Conservation (phyloP, 2,797 vertebrate species). For the Oreonectes daqikongensis region DNA sequence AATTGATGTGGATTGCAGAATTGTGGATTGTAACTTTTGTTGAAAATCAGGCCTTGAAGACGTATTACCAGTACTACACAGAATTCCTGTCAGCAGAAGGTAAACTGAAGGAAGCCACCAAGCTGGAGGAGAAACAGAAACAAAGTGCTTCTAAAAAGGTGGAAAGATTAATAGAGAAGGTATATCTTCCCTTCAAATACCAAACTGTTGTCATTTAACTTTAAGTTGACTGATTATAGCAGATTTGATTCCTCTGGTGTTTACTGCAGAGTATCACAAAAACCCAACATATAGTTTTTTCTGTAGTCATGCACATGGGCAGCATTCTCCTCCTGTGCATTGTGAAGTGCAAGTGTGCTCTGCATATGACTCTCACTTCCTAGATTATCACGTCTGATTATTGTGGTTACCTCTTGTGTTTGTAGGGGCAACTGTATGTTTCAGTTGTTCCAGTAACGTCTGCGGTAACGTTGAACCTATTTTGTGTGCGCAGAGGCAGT, state of each 20-base stretch:
- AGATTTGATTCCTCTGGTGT: neutral
- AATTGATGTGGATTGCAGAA: no score
- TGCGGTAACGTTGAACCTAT: neutral
- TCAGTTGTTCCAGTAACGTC: conserved; percentile 3
- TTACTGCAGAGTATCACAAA: no score
- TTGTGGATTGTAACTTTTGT: no score
- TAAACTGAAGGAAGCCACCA: conserved; percentile 87
- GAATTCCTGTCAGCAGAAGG: conserved; percentile 80
- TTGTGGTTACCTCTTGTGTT: conserved; percentile 31
- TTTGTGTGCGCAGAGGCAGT: conserved; percentile 75
- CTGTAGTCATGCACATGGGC: neutral
- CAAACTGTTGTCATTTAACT: neutral
- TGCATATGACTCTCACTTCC: conserved; percentile 27
- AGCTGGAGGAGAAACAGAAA: conserved; percentile 84
- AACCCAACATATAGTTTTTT: neutral
- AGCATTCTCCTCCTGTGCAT: conserved; percentile 18
- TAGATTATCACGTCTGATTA: conserved; percentile 12
- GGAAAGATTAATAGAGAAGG: conserved; percentile 86
- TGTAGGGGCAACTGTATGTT: neutral
- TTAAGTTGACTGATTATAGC: no score
- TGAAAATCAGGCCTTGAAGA: conserved; percentile 79
- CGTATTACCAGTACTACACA: conserved; percentile 80
- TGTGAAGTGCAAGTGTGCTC: neutral
- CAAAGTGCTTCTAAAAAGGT: conserved; percentile 82
- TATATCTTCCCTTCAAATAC: conserved; percentile 57